phyloP scores from a whole-genome alignment of 2,113 vertebrate species.

The Chamaea fasciata region DNA sequence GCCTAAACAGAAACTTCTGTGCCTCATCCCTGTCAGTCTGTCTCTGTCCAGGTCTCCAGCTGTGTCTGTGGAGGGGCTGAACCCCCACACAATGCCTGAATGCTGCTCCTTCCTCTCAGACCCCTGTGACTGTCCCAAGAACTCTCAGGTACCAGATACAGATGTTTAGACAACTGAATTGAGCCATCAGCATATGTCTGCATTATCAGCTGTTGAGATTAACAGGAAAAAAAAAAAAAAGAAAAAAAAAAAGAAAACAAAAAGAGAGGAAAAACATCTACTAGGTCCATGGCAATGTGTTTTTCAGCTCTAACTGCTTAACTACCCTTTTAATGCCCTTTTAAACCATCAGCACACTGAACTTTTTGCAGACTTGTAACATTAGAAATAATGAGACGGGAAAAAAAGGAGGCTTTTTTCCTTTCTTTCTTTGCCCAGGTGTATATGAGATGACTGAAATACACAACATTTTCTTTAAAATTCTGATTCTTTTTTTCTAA shows the following conservation, averaged over 20 bases:
- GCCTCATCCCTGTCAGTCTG: too few relatives aligned
- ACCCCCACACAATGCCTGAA: rapidly evolving
- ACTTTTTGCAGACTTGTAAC: not conserved
- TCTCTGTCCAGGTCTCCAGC: not conserved
- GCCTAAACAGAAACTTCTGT: not conserved
- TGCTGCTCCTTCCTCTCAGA: not conserved
- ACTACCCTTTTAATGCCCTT: not conserved
- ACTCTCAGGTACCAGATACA: not conserved
- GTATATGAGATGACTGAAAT: not conserved
- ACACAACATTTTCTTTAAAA: not conserved
- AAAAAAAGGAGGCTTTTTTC: not conserved
- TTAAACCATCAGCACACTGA: not conserved
- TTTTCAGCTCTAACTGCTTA: not conserved
- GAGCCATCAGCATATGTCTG: rapidly evolving
- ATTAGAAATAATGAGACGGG: not conserved
- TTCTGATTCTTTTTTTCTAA: not conserved
- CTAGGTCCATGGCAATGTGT: not conserved
- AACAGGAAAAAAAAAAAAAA: rapidly evolving
- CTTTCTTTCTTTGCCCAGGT: not conserved
- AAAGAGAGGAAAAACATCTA: rapidly evolving
- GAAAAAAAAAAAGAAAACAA: rapidly evolving
- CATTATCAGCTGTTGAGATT: not conserved
- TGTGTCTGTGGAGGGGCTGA: not conserved
- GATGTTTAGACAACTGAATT: not conserved
- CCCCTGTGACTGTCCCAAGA: too few relatives aligned